phyloP scores from a whole-genome alignment of 1,140 invertebrate species.

The Rhyacophila brunnea region DNA sequence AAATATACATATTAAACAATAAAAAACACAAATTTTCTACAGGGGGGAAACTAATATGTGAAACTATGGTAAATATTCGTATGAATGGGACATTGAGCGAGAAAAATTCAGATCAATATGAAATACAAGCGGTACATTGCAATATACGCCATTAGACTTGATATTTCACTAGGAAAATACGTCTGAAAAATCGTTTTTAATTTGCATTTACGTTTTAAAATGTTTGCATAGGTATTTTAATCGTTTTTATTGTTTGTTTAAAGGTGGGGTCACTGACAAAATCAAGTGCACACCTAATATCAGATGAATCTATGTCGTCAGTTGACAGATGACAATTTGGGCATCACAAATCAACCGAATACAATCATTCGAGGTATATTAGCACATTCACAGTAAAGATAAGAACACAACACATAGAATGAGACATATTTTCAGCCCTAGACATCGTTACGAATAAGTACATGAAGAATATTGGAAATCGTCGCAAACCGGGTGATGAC shows the following conservation, averaged over 20 bases:
- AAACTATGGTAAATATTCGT: too few species aligned
- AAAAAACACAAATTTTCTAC: too few species aligned
- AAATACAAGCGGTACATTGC: too few species aligned
- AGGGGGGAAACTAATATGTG: too few species aligned
- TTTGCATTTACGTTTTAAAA: too few species aligned
- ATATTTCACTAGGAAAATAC: too few species aligned
- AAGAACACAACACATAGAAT: background rate
- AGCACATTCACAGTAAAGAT: background rate
- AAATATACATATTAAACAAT: too few species aligned
- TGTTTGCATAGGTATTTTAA: background rate
- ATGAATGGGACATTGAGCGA: too few species aligned
- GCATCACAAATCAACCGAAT: background rate
- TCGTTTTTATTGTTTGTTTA: slow-evolving; percentile 5
- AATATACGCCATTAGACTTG: too few species aligned
- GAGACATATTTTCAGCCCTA: background rate
- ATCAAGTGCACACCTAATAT: slow-evolving; percentile 24
- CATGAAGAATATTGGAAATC: slow-evolving; percentile 19
- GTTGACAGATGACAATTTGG: slow-evolving; percentile 27
- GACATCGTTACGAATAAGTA: background rate
- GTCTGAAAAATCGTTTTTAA: too few species aligned
- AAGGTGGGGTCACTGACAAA: slow-evolving; percentile 19
- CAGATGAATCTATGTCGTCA: too few species aligned
- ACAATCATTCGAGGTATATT: background rate
- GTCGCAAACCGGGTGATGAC: slow-evolving; percentile 48
- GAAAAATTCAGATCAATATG: too few species aligned